These are phyloP conservation scores for Ophioderma brevispina DNA, from an alignment of 35 echinoderm and acorn worm species.

Conservation along the genomic window DNA sequence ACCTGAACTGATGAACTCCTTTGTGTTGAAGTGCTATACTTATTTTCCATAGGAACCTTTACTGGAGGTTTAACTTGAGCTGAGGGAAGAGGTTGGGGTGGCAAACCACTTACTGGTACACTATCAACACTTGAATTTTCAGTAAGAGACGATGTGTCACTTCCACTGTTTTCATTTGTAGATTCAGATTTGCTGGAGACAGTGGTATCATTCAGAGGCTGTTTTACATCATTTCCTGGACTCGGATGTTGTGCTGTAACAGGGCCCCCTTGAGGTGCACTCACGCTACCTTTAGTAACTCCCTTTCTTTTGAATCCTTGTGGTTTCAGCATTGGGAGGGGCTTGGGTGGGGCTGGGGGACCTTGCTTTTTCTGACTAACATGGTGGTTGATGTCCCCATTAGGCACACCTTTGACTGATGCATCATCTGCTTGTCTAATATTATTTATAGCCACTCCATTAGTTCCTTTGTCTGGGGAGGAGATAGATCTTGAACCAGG, in stretches of 20 bases:
- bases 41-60: too few relatives aligned
- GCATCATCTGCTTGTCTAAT: background rate
- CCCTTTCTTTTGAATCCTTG: slow-evolving; percentile 53
- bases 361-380: background rate
- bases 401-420: background rate
- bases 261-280: slow-evolving; percentile 37
- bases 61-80: background rate
- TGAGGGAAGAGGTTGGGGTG: slow-evolving; percentile 30
- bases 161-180: slow-evolving; percentile 83
- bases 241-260: background rate
- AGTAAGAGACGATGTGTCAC: slow-evolving; percentile 96
- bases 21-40: background rate
- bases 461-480: background rate
- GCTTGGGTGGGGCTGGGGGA: slow-evolving; percentile 8
- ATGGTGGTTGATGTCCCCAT: slow-evolving; percentile 12
- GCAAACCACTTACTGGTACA: slow-evolving; percentile 58
- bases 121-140: slow-evolving; percentile 98
- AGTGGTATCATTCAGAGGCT: background rate
- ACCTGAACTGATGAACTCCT: background rate
- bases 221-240: background rate
- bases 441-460: slow-evolving; percentile 10
- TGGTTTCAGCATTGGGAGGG: slow-evolving; percentile 21
- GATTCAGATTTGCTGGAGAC: slow-evolving; percentile 10
- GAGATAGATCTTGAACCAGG: background rate
- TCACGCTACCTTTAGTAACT: background rate